A percentile compares a stretch with the other conserved stretches of the same genome.
Evolutionary conservation across 2,113 vertebrate species (phyloP).

Genomic region (Meleagris gallopavo): DNA sequence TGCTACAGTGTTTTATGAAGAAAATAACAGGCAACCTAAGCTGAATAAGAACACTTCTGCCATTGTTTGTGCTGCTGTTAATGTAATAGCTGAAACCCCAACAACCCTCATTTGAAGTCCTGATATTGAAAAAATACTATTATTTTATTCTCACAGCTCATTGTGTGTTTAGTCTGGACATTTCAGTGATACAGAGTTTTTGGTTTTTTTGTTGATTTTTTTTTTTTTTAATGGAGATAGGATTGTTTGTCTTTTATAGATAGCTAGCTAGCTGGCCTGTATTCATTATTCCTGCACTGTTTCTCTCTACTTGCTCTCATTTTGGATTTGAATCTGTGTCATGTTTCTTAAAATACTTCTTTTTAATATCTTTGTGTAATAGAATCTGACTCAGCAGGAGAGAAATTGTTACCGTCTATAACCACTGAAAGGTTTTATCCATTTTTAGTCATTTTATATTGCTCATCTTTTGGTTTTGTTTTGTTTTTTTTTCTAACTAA

Average conservation of each 20-base stretch:
- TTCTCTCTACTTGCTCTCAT: background rate
- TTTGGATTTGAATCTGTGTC: background rate
- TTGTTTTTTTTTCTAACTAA: background rate
- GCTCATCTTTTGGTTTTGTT: background rate
- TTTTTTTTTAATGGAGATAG: background rate
- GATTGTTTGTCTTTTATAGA: background rate
- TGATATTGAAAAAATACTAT: background rate
- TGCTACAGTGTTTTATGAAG: background rate
- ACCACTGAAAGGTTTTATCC: background rate
- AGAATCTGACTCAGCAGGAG: slow-evolving; percentile 11
- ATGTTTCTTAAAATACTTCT: slow-evolving; percentile 32
- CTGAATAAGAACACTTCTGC: background rate
- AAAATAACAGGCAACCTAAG: background rate
- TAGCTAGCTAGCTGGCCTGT: background rate
- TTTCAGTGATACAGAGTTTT: background rate
- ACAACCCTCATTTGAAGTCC: background rate
- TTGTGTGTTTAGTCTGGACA: background rate
- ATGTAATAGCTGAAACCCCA: background rate
- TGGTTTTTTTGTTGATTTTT: too few relatives aligned
- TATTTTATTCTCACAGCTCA: background rate
- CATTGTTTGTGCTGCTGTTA: background rate
- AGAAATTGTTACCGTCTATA: background rate
- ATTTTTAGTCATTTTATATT: background rate
- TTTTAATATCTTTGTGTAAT: slow-evolving; percentile 30
- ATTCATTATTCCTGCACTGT: background rate